Conservation (phyloP, 2,888 invertebrate species). For the Phymatocera aterrima region DNA sequence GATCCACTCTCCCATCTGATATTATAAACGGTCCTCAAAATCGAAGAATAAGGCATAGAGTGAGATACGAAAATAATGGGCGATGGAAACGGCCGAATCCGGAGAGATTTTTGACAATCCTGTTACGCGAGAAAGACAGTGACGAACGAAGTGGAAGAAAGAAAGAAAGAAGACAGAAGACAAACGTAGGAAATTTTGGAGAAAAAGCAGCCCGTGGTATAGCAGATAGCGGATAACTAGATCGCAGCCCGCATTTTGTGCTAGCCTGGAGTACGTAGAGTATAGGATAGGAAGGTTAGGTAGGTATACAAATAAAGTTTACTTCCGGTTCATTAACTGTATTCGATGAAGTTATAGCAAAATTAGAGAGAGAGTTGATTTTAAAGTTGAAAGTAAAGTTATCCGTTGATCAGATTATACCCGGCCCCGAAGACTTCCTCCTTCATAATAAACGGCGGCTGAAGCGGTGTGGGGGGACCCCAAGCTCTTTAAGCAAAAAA, state of each 20-base stretch:
- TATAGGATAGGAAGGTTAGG: not conserved
- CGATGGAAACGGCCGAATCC: too few relatives aligned
- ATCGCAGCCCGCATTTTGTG: conserved; percentile 22
- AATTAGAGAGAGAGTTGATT: conserved; percentile 24
- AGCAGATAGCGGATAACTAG: not conserved
- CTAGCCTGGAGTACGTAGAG: not conserved
- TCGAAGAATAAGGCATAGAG: too few relatives aligned
- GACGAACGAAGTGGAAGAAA: not conserved
- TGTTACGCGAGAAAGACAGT: not conserved
- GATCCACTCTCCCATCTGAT: not conserved
- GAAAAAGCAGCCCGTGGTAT: too few relatives aligned
- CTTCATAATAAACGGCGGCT: not conserved
- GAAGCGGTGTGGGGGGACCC: too few relatives aligned
- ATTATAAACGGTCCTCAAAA: not conserved
- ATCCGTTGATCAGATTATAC: conserved; percentile 21
- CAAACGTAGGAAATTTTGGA: not conserved
- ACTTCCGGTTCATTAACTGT: conserved; percentile 32
- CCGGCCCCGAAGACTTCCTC: not conserved
- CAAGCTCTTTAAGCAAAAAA: not conserved
- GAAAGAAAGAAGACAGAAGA: not conserved
- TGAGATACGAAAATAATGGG: not conserved
- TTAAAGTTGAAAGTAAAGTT: conserved; percentile 24
- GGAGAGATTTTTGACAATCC: not conserved
- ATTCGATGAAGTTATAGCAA: conserved; percentile 11
- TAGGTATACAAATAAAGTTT: conserved; percentile 11